Evolutionary conservation across 2,888 invertebrate genomes (phyloP).

Genomic region (Pristionchus japonicus): DNA sequence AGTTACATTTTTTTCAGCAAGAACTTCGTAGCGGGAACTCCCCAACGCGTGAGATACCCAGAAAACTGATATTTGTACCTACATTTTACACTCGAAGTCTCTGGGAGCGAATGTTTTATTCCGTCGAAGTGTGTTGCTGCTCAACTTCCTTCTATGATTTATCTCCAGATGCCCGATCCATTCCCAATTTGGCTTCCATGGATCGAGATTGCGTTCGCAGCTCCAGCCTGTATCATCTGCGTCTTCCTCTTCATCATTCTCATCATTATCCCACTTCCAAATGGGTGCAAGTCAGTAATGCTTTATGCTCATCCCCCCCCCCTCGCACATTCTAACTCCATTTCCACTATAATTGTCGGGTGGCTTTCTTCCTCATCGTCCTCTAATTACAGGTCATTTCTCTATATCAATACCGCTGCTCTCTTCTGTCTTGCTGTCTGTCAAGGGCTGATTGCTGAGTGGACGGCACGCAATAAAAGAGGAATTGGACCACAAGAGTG

Average conservation of each 20-base stretch:
- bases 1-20: not conserved
- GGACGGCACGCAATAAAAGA: not conserved
- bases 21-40: not conserved
- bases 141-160: not conserved
- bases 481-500: constrained; percentile 12
- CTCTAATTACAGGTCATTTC: not conserved
- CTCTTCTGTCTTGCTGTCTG: constrained; percentile 33
- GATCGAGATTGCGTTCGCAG: not conserved
- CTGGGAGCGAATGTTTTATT: not conserved
- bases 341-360: not conserved
- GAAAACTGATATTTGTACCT: not conserved
- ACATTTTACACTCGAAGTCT: not conserved
- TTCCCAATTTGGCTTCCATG: not conserved
- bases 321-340: too few relatives aligned
- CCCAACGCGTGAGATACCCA: not conserved
- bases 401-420: constrained; percentile 17
- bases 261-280: not conserved
- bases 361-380: not conserved
- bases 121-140: not conserved
- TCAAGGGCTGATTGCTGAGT: not conserved
- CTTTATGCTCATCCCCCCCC: not conserved
- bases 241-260: not conserved
- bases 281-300: constrained; percentile 10
- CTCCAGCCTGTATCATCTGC: constrained; percentile 10
- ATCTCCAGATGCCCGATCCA: not conserved